Evolutionary conservation across 2,113 vertebrate species (phyloP).

Genomic region (Machaerirhynchus nigripectus): DNA sequence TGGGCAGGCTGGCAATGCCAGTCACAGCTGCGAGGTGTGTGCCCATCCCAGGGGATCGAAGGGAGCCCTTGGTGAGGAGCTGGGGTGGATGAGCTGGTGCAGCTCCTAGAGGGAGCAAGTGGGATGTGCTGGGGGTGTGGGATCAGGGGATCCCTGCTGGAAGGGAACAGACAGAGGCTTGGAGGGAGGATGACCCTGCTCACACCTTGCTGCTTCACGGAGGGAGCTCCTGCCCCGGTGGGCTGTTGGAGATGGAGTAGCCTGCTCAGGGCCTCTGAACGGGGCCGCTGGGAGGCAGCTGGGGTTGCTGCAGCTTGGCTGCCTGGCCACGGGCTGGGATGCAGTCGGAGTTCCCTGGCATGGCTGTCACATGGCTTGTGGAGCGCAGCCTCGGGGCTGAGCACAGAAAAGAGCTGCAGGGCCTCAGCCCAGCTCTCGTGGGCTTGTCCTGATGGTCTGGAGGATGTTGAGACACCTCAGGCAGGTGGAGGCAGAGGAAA

Average conservation of each 20-base stretch:
- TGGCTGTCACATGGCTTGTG: fast-evolving
- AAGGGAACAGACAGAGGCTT: background rate
- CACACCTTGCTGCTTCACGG: fast-evolving
- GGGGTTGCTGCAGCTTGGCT: background rate
- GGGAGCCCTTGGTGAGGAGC: fast-evolving
- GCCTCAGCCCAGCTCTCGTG: background rate
- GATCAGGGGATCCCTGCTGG: background rate
- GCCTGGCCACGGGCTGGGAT: background rate
- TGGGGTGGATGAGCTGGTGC: background rate
- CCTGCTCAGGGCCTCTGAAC: fast-evolving
- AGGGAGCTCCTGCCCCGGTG: background rate
- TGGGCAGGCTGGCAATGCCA: background rate
- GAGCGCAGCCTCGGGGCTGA: background rate
- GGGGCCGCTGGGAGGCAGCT: background rate
- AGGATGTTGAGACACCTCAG: background rate
- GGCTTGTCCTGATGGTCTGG: background rate
- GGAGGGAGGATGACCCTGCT: background rate
- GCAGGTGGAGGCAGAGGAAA: background rate
- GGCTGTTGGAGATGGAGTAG: background rate
- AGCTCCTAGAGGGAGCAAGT: background rate
- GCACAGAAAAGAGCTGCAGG: background rate
- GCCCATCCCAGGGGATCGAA: background rate
- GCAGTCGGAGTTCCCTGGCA: fast-evolving
- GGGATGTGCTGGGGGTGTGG: background rate
- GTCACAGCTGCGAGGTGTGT: fast-evolving